A percentile compares a stretch with the other conserved stretches of the same genome.
Evolutionary conservation across 2,113 vertebrate species (phyloP).

Genomic region (Odobenus rosmarus): DNA sequence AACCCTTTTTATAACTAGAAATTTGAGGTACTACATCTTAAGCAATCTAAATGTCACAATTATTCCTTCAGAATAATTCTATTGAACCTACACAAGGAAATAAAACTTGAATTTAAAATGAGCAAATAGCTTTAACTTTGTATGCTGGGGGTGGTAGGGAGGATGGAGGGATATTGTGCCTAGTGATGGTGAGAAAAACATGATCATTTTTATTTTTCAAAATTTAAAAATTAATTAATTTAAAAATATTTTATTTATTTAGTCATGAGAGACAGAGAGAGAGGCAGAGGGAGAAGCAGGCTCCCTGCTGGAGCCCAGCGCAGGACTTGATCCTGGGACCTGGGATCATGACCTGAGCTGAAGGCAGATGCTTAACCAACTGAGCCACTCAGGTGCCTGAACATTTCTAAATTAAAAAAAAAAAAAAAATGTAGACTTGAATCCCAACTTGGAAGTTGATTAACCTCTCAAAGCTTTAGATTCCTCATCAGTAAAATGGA

Average conservation of each 20-base stretch:
- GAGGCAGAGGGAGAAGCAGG: not conserved
- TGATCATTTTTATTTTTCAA: not conserved
- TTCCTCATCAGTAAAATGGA: not conserved
- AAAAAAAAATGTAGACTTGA: not conserved
- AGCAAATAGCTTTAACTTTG: not conserved
- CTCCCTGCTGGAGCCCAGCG: not conserved
- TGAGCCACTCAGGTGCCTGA: not conserved
- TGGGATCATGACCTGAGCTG: too few species aligned
- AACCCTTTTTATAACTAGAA: constrained; percentile 30
- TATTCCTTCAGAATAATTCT: constrained; percentile 43
- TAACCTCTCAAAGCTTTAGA: not conserved
- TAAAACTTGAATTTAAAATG: constrained; percentile 26
- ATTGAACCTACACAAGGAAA: constrained; percentile 11
- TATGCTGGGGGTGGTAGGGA: not conserved
- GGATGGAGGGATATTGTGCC: not conserved
- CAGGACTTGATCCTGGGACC: not conserved
- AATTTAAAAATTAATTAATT: not conserved
- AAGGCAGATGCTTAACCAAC: not conserved
- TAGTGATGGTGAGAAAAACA: not conserved
- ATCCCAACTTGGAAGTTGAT: not conserved
- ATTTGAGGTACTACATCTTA: constrained; percentile 50
- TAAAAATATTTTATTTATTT: not conserved
- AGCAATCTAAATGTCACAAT: not conserved
- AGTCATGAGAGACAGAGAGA: not conserved
- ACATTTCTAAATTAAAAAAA: constrained; percentile 4